phyloP scores from a whole-genome alignment of 1,140 invertebrate species.

The Calephelis nemesis region DNA sequence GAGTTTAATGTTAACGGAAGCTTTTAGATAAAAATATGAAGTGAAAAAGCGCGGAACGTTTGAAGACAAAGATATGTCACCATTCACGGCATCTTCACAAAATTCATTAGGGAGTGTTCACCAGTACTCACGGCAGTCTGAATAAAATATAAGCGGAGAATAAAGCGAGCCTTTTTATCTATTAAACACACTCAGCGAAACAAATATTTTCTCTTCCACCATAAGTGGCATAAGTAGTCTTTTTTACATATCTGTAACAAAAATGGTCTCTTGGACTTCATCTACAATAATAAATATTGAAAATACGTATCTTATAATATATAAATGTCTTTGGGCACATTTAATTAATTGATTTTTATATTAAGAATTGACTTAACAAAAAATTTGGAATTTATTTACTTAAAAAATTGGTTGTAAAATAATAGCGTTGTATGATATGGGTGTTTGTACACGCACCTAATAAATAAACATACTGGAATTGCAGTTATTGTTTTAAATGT shows the following conservation, averaged over 20 bases:
- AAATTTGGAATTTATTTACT: too few species aligned
- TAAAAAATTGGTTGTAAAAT: too few species aligned
- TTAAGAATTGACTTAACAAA: too few species aligned
- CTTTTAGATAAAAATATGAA: constrained; percentile 16
- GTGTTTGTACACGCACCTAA: too few species aligned
- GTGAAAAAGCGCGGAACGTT: constrained; percentile 13
- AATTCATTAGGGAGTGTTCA: constrained; percentile 60
- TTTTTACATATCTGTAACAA: neutral
- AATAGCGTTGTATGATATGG: too few species aligned
- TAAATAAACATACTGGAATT: too few species aligned
- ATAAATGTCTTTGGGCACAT: too few species aligned
- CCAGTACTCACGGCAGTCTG: constrained; percentile 51
- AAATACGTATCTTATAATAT: neutral
- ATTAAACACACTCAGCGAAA: constrained; percentile 72
- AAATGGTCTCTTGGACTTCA: neutral
- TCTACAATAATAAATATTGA: neutral
- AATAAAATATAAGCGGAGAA: constrained; percentile 68
- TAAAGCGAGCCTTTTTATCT: constrained; percentile 70
- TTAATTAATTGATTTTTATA: too few species aligned
- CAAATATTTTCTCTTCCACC: constrained; percentile 55
- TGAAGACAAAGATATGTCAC: constrained; percentile 35
- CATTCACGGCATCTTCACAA: constrained; percentile 44
- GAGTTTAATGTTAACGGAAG: constrained; percentile 9
- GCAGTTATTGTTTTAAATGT: too few species aligned
- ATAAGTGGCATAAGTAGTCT: constrained; percentile 31